Conservation (phyloP, 2,888 invertebrate genomes). For the Drosophila greeni region DNA sequence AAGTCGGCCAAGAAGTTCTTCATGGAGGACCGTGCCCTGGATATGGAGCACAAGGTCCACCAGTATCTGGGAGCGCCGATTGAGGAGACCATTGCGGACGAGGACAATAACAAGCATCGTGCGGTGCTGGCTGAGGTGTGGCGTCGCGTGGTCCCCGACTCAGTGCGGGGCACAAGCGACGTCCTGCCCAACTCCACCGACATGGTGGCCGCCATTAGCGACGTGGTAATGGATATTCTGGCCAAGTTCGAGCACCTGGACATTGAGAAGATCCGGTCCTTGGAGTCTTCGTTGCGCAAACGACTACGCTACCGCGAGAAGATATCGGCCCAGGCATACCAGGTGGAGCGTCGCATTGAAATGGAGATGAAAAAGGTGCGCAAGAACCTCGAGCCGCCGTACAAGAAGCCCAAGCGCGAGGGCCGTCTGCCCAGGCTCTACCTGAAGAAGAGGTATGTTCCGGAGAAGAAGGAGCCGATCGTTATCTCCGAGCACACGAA, state of each 20-base stretch:
- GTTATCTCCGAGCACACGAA: slow-evolving; percentile 69
- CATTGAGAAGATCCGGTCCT: slow-evolving; percentile 43
- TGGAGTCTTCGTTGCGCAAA: slow-evolving; percentile 69
- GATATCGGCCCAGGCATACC: slow-evolving; percentile 72
- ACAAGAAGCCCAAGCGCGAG: slow-evolving; percentile 58
- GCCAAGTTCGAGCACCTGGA: slow-evolving; percentile 74
- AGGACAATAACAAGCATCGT: slow-evolving; percentile 59
- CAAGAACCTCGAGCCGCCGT: slow-evolving; percentile 75
- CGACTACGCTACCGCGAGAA: slow-evolving; percentile 61
- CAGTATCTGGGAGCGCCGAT: slow-evolving; percentile 65
- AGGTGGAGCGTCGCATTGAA: slow-evolving; percentile 74
- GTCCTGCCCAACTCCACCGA: slow-evolving; percentile 64
- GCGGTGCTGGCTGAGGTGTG: slow-evolving; percentile 73
- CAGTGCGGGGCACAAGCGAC: slow-evolving; percentile 66
- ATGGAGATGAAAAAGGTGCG: slow-evolving; percentile 75
- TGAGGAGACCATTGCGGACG: slow-evolving; percentile 62
- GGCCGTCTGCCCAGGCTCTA: slow-evolving; percentile 68
- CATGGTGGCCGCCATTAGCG: slow-evolving; percentile 74
- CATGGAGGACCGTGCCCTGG: slow-evolving; percentile 71
- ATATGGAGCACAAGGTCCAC: slow-evolving; percentile 62
- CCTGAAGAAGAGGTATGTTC: slow-evolving; percentile 58
- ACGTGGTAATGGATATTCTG: slow-evolving; percentile 66
- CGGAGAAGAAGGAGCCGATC: slow-evolving; percentile 34
- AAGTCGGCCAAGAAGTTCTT: slow-evolving; percentile 76
- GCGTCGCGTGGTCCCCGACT: slow-evolving; percentile 69